phyloP scores from a whole-genome alignment of 1,140 invertebrate species.

The Gryllus bimaculatus region DNA sequence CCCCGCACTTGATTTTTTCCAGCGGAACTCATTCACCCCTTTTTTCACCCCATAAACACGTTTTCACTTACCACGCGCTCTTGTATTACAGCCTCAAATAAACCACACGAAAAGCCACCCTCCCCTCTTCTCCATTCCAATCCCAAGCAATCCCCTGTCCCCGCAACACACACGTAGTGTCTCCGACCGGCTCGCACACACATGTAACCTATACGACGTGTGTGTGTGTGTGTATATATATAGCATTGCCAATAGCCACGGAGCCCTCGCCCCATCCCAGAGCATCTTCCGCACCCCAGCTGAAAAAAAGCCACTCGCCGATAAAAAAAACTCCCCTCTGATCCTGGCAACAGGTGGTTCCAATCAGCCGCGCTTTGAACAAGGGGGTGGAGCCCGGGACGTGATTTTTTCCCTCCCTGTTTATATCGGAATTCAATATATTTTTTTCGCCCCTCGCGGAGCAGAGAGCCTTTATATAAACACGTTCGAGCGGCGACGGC shows the following conservation, averaged over 20 bases:
- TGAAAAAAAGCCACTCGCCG: background rate
- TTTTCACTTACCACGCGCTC: background rate
- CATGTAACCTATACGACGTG: background rate
- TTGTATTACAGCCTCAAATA: conserved; percentile 1
- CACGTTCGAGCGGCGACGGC: background rate
- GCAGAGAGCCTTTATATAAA: background rate
- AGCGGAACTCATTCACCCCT: background rate
- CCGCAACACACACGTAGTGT: background rate
- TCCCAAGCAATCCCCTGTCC: background rate
- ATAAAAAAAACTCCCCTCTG: conserved; percentile 1
- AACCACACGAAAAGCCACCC: background rate
- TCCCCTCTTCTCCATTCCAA: background rate
- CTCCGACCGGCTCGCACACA: background rate
- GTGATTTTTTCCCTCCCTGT: background rate
- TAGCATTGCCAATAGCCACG: background rate
- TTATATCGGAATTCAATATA: conserved; percentile 1
- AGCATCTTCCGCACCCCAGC: background rate
- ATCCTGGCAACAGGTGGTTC: background rate
- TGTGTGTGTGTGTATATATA: no score
- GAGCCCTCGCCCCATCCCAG: background rate
- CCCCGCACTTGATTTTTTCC: background rate
- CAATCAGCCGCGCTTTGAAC: background rate
- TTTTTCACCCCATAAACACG: conserved; percentile 4
- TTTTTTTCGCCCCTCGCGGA: background rate
- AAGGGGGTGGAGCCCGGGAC: background rate